Evolutionary conservation across 2,888 invertebrate genomes (phyloP), one percentile per base, ranked within the genome.

Genomic region (Hypolimnas misippus): DNA sequence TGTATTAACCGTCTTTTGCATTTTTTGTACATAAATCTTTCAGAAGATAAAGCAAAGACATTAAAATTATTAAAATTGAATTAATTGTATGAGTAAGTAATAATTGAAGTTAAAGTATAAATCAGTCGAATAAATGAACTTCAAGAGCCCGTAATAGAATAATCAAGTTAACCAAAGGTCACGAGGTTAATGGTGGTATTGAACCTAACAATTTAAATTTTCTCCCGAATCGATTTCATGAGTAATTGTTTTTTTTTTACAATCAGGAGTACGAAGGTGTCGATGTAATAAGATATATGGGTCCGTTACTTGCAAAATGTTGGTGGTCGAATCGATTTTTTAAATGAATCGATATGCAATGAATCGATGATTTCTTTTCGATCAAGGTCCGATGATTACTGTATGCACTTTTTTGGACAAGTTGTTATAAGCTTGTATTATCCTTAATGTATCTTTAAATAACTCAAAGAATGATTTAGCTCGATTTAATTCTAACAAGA

Each of bases 231-330:
- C 67, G 62, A 62, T 67, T 74, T 72, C 80, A 63, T 62, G 75
- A 79, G 81, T 87, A 87, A 88, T 87, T 83, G 84, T 86, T 77
- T 60, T 58, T 58, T 58, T 59, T 46, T 29, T 72, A 78, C 83
- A 86, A 86, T 84, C 84, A 69, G 68, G 71, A 63, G 72, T 65
- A 71, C 68, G 58, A 71, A 89, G 86, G 90, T 89, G 89, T 87
- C 84, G 86, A 90, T 82, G 79, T 81, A 82, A 84, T 76, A 75
- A 82, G 81, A 84, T 82, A 80, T 71, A 81, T 71, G 69, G 79
- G 74, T 66, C 81, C 83, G 82, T 87, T 86, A 86, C 84, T 82
- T 79, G 86, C 83, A 81, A 75, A 79, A 81, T 76, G 81, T 79
- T 77, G 87, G 89, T 88, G 87, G 88, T 83, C 88, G 76, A 67